phyloP scores from a whole-genome alignment of 2,797 vertebrate genomes.

The Sebastes dallii region DNA sequence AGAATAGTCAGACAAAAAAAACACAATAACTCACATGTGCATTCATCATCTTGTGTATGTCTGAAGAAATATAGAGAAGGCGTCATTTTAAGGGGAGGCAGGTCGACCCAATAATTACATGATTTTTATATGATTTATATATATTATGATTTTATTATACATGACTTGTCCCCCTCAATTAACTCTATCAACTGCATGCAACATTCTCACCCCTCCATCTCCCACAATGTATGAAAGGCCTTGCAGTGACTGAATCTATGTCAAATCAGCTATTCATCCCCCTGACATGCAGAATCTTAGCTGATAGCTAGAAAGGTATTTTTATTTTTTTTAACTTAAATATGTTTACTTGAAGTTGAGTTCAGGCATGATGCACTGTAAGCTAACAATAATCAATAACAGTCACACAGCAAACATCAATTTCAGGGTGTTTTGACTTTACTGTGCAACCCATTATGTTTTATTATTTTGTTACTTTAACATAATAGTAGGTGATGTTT shows the following conservation, averaged over 20 bases:
- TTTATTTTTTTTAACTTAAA: no score
- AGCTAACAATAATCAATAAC: not conserved
- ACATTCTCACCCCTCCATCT: not conserved
- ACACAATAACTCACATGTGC: not conserved
- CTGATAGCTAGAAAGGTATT: not conserved
- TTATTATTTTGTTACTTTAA: not conserved
- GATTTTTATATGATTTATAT: no score
- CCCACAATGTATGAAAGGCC: not conserved
- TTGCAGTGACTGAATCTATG: not conserved
- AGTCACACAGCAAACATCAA: not conserved
- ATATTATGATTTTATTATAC: not conserved
- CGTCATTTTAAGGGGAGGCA: not conserved
- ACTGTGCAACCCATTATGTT: not conserved
- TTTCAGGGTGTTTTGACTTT: not conserved
- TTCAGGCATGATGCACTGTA: not conserved
- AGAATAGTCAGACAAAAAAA: not conserved
- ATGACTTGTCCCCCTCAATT: conserved; percentile 3
- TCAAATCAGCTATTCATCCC: not conserved
- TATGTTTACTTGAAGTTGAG: not conserved
- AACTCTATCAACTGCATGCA: not conserved
- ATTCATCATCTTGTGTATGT: not conserved
- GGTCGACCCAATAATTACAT: not conserved
- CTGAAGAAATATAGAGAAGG: not conserved
- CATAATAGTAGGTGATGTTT: not conserved
- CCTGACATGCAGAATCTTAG: not conserved